Evolutionary conservation across 2,888 invertebrate genomes (phyloP).

Genomic region (Opisthograptis luteolata): DNA sequence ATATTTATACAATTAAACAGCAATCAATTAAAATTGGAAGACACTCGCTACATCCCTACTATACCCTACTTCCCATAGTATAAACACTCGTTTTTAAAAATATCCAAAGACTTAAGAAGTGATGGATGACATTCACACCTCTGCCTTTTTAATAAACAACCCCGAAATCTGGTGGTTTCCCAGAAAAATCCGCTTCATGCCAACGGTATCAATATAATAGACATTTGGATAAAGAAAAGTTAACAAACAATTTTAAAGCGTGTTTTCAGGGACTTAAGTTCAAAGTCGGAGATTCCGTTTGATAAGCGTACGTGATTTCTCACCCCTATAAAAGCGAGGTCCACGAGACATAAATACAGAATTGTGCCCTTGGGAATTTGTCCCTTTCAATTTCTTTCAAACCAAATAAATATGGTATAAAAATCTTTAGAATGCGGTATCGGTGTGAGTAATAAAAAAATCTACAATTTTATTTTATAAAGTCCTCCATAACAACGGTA

Average conservation of each 20-base stretch:
- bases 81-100: constrained; percentile 46
- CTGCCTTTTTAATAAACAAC: constrained; percentile 57
- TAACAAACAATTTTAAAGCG: constrained; percentile 1
- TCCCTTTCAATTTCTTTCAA: constrained; percentile 51
- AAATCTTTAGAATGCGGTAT: constrained; percentile 54
- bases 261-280: constrained; percentile 26
- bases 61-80: no score
- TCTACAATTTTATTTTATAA: no score
- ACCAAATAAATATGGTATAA: constrained; percentile 60
- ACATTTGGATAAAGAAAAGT: no score
- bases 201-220: constrained; percentile 27
- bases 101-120: constrained; percentile 33
- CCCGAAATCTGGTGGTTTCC: constrained; percentile 55
- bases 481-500: no score
- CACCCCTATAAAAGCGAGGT: constrained; percentile 48
- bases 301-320: constrained; percentile 56
- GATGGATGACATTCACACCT: constrained; percentile 55
- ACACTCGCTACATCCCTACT: background rate
- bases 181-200: constrained; percentile 56
- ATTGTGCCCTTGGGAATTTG: constrained; percentile 72
- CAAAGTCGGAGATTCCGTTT: constrained; percentile 24
- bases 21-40: background rate
- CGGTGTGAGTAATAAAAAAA: no score
- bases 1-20: no score
- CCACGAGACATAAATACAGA: constrained; percentile 58